phyloP scores from a whole-genome alignment of 2,113 vertebrate species.

The Excalfactoria chinensis region DNA sequence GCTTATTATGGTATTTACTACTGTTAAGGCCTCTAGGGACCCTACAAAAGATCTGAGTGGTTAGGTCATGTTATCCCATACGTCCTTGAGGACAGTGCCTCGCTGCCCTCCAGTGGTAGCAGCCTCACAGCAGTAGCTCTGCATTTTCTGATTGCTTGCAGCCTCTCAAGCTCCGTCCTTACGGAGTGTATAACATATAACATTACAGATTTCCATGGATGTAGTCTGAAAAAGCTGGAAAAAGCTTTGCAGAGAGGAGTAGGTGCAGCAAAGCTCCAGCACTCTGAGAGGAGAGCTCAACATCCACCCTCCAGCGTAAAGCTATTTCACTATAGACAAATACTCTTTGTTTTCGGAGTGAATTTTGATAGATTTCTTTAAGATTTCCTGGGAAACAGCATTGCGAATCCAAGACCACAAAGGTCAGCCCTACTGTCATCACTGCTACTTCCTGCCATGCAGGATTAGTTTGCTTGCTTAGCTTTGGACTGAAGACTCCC shows the following conservation, averaged over 20 bases:
- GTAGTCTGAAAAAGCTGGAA: not conserved
- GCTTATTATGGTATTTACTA: not conserved
- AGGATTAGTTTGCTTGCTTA: not conserved
- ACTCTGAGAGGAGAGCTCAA: fast-evolving
- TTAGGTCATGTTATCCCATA: not conserved
- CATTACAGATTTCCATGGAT: not conserved
- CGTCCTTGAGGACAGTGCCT: not conserved
- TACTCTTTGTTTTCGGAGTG: not conserved
- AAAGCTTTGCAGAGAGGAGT: not conserved
- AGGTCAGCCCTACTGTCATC: not conserved
- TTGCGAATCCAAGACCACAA: not conserved
- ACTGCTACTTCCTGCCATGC: not conserved
- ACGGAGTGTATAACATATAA: fast-evolving
- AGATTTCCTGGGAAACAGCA: not conserved
- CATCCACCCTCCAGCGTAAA: not conserved
- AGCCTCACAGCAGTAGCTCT: not conserved
- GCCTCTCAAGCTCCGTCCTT: not conserved
- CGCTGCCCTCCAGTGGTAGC: constrained; percentile 52
- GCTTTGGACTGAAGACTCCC: not conserved
- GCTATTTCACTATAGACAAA: fast-evolving
- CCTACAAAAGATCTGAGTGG: fast-evolving
- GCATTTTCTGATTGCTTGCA: not conserved
- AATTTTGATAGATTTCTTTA: not conserved
- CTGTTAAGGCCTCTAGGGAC: fast-evolving
- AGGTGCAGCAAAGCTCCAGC: not conserved